Conservation (phyloP, 2,113 vertebrate species). For the Xerus inauris region DNA sequence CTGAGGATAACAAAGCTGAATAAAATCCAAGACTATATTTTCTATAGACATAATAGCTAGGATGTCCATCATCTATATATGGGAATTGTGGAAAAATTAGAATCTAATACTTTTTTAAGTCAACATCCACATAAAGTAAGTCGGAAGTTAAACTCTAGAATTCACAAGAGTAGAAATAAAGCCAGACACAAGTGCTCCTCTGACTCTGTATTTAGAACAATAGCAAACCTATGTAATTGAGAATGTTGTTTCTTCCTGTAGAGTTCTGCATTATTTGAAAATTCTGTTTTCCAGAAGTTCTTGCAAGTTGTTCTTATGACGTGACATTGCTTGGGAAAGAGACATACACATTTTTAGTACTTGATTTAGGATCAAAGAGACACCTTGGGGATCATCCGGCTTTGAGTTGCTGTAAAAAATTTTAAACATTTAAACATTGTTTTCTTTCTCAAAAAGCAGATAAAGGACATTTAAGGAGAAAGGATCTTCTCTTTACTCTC, state of each 20-base stretch:
- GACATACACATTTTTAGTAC: background rate
- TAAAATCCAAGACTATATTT: constrained; percentile 51
- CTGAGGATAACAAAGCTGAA: constrained; percentile 16
- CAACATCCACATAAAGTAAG: background rate
- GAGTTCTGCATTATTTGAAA: constrained; percentile 51
- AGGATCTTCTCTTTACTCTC: background rate
- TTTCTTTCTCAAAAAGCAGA: constrained; percentile 17
- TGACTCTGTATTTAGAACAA: constrained; percentile 46
- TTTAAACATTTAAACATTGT: background rate
- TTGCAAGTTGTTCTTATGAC: background rate
- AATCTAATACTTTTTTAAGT: background rate
- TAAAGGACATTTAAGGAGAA: background rate
- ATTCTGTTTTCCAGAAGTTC: background rate
- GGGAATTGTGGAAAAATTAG: constrained; percentile 45
- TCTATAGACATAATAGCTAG: constrained; percentile 38
- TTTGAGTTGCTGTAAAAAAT: background rate
- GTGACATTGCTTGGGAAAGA: constrained; percentile 34
- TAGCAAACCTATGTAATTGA: constrained; percentile 17
- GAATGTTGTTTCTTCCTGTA: constrained; percentile 30
- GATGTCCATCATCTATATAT: background rate
- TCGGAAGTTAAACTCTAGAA: constrained; percentile 32
- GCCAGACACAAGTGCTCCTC: background rate
- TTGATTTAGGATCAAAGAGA: constrained; percentile 39
- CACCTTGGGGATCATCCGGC: background rate
- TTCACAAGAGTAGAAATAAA: constrained; percentile 35